Conservation (phyloP, 2,888 invertebrate genomes). For the Lissocephala sabroskyi region DNA sequence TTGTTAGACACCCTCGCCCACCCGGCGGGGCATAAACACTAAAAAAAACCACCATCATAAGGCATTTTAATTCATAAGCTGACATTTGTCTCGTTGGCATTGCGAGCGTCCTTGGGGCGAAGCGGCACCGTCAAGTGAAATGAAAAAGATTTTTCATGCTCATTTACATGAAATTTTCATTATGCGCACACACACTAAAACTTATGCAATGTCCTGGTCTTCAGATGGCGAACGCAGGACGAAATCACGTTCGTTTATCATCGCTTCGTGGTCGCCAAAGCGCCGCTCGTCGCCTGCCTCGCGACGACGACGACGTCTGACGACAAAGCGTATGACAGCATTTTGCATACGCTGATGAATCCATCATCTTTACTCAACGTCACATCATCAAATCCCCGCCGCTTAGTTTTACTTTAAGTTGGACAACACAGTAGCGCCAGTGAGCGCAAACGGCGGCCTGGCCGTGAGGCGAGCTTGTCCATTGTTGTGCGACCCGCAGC, state of each 20-base stretch:
- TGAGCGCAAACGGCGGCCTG: no score
- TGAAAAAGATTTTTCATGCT: conserved; percentile 69
- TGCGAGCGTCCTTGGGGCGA: conserved; percentile 11
- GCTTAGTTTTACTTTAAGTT: conserved; percentile 52
- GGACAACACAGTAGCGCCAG: neutral
- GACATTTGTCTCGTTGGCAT: conserved; percentile 62
- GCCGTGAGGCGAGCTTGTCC: no score
- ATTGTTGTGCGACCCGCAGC: neutral
- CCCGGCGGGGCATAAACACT: conserved; percentile 2
- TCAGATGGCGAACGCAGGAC: conserved; percentile 6
- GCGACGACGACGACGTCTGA: conserved; percentile 33
- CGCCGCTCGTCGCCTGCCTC: conserved; percentile 20
- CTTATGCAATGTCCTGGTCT: conserved; percentile 43
- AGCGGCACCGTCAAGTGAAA: conserved; percentile 32
- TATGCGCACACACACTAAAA: conserved; percentile 47
- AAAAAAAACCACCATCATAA: conserved; percentile 47
- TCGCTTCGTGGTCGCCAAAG: conserved; percentile 43
- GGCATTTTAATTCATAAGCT: conserved; percentile 69
- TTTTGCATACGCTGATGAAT: conserved; percentile 69
- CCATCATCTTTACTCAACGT: conserved; percentile 69
- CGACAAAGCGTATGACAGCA: conserved; percentile 62
- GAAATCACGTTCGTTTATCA: conserved; percentile 61
- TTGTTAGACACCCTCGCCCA: conserved; percentile 9
- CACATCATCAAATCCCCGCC: conserved; percentile 66
- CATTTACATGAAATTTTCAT: conserved; percentile 69